A percentile compares a stretch with the other conserved stretches of the same genome.
Evolutionary conservation across 2,888 invertebrate genomes (phyloP).

Genomic region (Phymatocera aterrima): DNA sequence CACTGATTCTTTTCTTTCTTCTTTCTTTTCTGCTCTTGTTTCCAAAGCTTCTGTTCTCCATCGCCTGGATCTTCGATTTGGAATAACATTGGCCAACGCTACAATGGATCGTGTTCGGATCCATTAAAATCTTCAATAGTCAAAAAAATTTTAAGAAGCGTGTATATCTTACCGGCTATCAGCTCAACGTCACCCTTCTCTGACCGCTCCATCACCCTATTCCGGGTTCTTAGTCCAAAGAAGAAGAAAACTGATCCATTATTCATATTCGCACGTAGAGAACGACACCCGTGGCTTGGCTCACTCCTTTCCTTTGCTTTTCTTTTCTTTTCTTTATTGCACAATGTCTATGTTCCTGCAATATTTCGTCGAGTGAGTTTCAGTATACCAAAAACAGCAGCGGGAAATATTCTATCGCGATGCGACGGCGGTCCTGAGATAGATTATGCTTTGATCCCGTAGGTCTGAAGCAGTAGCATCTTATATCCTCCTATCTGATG

Average conservation of each 20-base stretch:
- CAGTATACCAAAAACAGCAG: conserved; percentile 50
- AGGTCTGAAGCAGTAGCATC: conserved; percentile 46
- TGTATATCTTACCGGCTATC: conserved; percentile 15
- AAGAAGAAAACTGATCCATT: conserved; percentile 55
- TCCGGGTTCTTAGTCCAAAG: background rate
- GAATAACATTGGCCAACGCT: background rate
- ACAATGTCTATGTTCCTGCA: background rate
- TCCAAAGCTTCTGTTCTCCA: background rate
- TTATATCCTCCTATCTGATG: conserved; percentile 36
- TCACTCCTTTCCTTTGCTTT: background rate
- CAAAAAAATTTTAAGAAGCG: background rate
- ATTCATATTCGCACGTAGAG: conserved; percentile 55
- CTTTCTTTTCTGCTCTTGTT: background rate
- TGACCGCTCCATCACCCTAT: conserved; percentile 6
- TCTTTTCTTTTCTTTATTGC: background rate
- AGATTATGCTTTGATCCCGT: conserved; percentile 58
- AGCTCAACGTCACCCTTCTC: background rate
- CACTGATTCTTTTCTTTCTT: too few relatives aligned
- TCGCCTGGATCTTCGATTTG: background rate
- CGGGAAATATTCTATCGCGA: conserved; percentile 55
- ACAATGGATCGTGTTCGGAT: conserved; percentile 2
- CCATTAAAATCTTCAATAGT: conserved; percentile 14
- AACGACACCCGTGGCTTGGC: background rate
- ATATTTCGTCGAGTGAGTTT: conserved; percentile 60
- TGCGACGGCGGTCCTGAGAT: conserved; percentile 53